Percentiles rank a stretch among this genome's conserved stretches.
phyloP scores from a whole-genome alignment of 2,113 vertebrate genomes.

The Antechinus flavipes region DNA sequence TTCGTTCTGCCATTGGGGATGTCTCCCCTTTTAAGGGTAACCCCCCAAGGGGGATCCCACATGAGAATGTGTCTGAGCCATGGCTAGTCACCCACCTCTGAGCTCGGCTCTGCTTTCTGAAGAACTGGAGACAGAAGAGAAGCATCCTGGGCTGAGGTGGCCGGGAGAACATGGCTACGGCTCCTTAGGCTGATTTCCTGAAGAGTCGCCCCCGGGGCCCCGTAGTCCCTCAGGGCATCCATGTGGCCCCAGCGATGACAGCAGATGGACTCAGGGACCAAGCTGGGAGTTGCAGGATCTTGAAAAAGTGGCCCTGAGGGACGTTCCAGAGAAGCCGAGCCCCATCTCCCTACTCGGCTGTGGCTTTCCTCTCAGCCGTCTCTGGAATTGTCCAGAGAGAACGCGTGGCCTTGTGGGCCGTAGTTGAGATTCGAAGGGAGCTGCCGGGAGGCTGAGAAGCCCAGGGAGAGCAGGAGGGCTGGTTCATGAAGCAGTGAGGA shows the following conservation, averaged over 20 bases:
- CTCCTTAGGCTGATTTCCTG: neutral
- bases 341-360: neutral
- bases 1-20: neutral
- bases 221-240: neutral
- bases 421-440: neutral
- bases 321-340: neutral
- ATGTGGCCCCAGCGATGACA: neutral
- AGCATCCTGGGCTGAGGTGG: neutral
- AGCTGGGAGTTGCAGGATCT: neutral
- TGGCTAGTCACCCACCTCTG: neutral
- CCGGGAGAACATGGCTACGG: neutral
- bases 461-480: neutral
- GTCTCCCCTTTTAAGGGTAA: neutral
- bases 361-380: neutral
- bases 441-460: neutral
- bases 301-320: neutral
- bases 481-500: neutral
- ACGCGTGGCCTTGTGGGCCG: neutral
- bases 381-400: neutral
- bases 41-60: neutral
- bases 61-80: neutral
- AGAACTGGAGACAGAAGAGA: neutral
- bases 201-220: too few relatives aligned
- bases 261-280: neutral
- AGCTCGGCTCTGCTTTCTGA: neutral